phyloP scores from a whole-genome alignment of 1,140 invertebrate genomes.

The Mylabris phalerata region DNA sequence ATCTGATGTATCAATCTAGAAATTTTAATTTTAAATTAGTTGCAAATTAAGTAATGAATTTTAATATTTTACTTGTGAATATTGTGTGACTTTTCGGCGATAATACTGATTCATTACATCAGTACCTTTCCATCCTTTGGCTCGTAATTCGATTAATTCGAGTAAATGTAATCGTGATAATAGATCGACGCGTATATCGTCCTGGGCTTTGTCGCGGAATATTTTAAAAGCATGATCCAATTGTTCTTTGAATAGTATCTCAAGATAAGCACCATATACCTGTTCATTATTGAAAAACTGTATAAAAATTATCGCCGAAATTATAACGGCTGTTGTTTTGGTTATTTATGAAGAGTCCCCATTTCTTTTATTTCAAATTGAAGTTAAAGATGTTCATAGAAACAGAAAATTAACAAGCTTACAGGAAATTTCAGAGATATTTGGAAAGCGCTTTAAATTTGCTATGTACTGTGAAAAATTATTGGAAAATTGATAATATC shows the following conservation, averaged over 20 bases:
- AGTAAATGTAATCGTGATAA: constrained; percentile 75
- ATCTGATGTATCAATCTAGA: constrained; percentile 36
- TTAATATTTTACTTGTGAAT: constrained; percentile 29
- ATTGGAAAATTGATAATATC: too few relatives aligned
- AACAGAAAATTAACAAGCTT: too few relatives aligned
- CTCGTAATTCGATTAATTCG: constrained; percentile 81
- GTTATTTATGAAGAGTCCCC: background rate
- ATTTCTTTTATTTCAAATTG: too few relatives aligned
- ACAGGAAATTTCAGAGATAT: too few relatives aligned
- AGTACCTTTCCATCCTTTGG: constrained; percentile 74
- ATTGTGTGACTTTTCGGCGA: constrained; percentile 65
- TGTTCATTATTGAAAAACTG: constrained; percentile 5
- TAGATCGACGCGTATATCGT: constrained; percentile 67
- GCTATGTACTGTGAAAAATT: too few relatives aligned
- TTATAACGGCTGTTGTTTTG: too few relatives aligned
- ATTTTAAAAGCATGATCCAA: constrained; percentile 69
- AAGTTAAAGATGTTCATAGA: too few relatives aligned
- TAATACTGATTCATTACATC: constrained; percentile 79
- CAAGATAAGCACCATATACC: constrained; percentile 41
- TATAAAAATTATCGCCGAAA: too few relatives aligned
- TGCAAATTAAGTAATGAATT: background rate
- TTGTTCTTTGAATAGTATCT: constrained; percentile 49
- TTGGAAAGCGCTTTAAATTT: too few relatives aligned
- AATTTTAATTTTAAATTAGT: background rate
- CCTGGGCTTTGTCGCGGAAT: constrained; percentile 79